These are phyloP conservation scores for Phrixothrix hirtus DNA, from an alignment of 2,888 invertebrate species.

Conservation along the genomic window DNA sequence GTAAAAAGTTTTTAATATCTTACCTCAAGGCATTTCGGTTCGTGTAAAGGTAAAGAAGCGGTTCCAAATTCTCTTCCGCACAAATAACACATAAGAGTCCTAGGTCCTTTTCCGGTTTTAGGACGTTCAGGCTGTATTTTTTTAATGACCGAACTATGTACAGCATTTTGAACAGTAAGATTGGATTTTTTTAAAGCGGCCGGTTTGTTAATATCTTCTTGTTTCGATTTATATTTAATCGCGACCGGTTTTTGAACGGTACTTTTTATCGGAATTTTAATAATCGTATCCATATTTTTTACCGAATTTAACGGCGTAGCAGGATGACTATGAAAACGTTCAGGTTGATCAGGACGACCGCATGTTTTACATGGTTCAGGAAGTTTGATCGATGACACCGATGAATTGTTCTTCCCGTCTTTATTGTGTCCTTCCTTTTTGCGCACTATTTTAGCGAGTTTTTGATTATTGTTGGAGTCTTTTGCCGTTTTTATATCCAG, in stretches of 20 bases:
- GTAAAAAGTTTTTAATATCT: slow-evolving; percentile 22
- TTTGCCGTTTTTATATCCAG: slow-evolving; percentile 18
- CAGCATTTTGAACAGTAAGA: slow-evolving; percentile 34
- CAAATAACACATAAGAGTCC: slow-evolving; percentile 63
- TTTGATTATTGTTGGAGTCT: slow-evolving; percentile 31
- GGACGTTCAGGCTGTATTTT: slow-evolving; percentile 3
- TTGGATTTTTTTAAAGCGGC: slow-evolving; percentile 29
- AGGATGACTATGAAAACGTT: slow-evolving; percentile 66
- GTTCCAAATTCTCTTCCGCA: slow-evolving; percentile 70
- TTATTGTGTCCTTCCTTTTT: slow-evolving; percentile 6
- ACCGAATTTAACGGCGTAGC: slow-evolving; percentile 39
- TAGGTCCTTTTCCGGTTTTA: slow-evolving; percentile 30
- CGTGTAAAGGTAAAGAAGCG: slow-evolving; percentile 67
- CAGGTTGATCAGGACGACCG: slow-evolving; percentile 69
- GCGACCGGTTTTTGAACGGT: slow-evolving; percentile 60
- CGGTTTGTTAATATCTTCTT: slow-evolving; percentile 27
- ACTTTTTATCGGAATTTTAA: slow-evolving; percentile 51
- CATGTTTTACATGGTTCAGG: slow-evolving; percentile 68
- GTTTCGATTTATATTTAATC: slow-evolving; percentile 54
- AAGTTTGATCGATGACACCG: slow-evolving; percentile 42
- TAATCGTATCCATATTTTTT: slow-evolving; percentile 33
- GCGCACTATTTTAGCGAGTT: slow-evolving; percentile 10
- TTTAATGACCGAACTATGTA: too few relatives aligned
- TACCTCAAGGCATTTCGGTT: slow-evolving; percentile 68
- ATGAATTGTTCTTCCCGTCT: slow-evolving; percentile 6